Evolutionary conservation across 2,888 invertebrate genomes (phyloP), one percentile per base, ranked within the genome.

Genomic region (Erannis defoliaria): DNA sequence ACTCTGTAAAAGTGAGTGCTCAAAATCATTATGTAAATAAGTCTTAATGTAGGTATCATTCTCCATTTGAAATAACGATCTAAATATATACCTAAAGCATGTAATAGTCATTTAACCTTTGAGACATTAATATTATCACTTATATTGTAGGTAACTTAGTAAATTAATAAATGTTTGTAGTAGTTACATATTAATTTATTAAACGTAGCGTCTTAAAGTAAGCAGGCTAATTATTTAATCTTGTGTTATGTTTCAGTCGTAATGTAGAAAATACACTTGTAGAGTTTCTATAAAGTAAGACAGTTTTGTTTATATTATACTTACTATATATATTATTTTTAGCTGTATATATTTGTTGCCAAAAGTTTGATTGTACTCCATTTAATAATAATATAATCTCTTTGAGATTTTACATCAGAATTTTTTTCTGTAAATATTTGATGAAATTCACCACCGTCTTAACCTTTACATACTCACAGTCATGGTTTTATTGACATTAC

Each of bases 301-400:
- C 31, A 62, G 26, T 38, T 48, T 48, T 14, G 29, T 46, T 56
- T 54, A 51, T 51, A 50, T 50, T 8, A 8, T 16, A 12, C 10
- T 37, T 58, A 56, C 26, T 57, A 56, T 18, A 37, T 54, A 43
- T 18, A 16, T 37, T 14, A 5, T 45, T 14, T 60, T 46, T 63
- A 64, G 62, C 60, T 70, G 66, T 70, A 70, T 46, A 70, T 70
- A 70, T 66, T 60, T 67, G 55, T 66, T 54, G 64, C 60, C 38
- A 49, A 38, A 33, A 33, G 23, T 56, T 56, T 38, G n/a, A 46
- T 33, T 14, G 45, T 60, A 16, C 9, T 45, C 31, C 4, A 35
- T 38, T 29, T 37, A 40, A 19, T 51, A n/a, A 40, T 50, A 16
- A 35, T 37, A 14, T 12, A 38, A 55, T 62, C 40, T 19, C 54